Conservation (phyloP, 2,888 invertebrate genomes). For the Aphodius granarius region DNA sequence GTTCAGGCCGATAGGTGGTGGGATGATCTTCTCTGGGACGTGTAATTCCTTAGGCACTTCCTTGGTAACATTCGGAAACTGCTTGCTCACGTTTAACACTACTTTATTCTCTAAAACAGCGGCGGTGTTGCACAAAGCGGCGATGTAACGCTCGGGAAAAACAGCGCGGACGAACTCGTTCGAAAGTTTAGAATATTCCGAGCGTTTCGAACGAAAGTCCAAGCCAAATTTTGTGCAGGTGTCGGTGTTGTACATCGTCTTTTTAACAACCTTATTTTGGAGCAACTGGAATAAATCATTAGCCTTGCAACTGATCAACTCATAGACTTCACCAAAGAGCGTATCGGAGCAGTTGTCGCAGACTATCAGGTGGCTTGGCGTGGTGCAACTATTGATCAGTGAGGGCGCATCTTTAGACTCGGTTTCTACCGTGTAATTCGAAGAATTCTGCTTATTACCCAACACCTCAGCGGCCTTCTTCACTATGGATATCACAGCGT, state of each 20-base stretch:
- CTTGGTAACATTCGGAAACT: constrained; percentile 40
- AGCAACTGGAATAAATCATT: constrained; percentile 64
- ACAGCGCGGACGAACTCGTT: constrained; percentile 65
- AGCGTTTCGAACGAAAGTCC: constrained; percentile 54
- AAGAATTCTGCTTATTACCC: constrained; percentile 69
- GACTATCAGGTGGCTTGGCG: constrained; percentile 72
- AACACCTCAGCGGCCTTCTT: constrained; percentile 89
- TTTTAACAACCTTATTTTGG: constrained; percentile 61
- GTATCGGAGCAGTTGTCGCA: constrained; percentile 76
- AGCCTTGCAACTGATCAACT: constrained; percentile 72
- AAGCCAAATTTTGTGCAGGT: constrained; percentile 65
- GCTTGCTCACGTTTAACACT: constrained; percentile 63
- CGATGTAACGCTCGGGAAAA: constrained; percentile 69
- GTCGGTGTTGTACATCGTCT: constrained; percentile 63
- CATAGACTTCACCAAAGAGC: constrained; percentile 71
- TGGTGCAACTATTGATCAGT: constrained; percentile 59
- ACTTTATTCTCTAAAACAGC: constrained; percentile 69
- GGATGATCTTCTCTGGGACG: constrained; percentile 10
- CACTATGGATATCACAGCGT: constrained; percentile 89
- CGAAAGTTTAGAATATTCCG: constrained; percentile 44
- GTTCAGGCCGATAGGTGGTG: not conserved
- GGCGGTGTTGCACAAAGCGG: constrained; percentile 77
- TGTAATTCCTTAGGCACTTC: constrained; percentile 25
- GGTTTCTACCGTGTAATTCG: constrained; percentile 61
- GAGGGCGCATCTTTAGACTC: constrained; percentile 51